Evolutionary conservation across 2,113 vertebrate genomes (phyloP).

Genomic region (Poecilia latipinna): DNA sequence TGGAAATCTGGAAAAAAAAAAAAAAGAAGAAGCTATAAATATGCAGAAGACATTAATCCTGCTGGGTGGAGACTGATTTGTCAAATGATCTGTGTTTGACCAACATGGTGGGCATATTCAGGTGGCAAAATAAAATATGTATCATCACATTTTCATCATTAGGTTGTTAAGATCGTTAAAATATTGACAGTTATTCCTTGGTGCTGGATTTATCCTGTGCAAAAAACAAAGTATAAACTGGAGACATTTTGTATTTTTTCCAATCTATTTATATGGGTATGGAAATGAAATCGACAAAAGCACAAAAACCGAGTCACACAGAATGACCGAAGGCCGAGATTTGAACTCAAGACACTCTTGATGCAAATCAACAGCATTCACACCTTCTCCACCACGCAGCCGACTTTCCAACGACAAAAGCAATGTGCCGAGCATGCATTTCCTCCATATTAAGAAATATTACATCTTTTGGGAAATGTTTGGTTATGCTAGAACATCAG

Average conservation of each 20-base stretch:
- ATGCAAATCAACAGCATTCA: neutral
- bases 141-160: constrained; percentile 61
- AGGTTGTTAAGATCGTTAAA: constrained; percentile 64
- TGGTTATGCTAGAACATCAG: too few species aligned
- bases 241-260: neutral
- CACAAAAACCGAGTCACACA: neutral
- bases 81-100: constrained; percentile 82
- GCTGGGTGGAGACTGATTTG: constrained; percentile 72
- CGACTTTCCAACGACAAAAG: neutral
- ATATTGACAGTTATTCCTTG: constrained; percentile 29
- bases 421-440: too few species aligned
- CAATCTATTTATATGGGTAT: neutral
- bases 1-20: constrained; percentile 67
- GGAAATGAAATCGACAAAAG: neutral
- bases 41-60: constrained; percentile 78
- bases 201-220: constrained; percentile 10
- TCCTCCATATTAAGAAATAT: too few species aligned
- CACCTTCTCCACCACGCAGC: neutral
- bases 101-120: constrained; percentile 69
- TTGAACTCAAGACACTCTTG: neutral
- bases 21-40: constrained; percentile 75
- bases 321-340: neutral
- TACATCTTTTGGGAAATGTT: too few species aligned
- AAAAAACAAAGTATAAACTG: constrained; percentile 25
- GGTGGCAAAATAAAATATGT: constrained; percentile 66